Evolutionary conservation across 2,113 vertebrate genomes (phyloP), one percentile per base, ranked within the genome.

Genomic region (Ellobius talpinus): DNA sequence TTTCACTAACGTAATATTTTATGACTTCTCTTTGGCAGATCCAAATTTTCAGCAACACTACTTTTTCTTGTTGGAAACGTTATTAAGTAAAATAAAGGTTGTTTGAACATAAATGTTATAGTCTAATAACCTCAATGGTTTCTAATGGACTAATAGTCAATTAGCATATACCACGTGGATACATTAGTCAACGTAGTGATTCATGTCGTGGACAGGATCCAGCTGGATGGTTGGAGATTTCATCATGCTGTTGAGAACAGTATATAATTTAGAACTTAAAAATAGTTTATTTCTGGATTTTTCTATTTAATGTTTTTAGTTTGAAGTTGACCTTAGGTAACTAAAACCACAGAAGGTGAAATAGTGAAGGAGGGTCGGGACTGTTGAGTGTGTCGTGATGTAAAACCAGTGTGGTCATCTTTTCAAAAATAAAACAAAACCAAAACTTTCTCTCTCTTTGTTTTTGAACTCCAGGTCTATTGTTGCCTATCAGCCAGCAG

Each of bases 401-500:
- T 87, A 91, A 94, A 84, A 91, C 17, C 13, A 70, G 39, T 13
- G 0, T 5, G 73, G 17, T 77, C 24, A 79, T 84, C 96, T 78
- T 97, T 91, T 2, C 95, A 13, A 66, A 66, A 31, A 78, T 73
- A 33, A 77, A 77, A 47, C 26, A 77, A 16, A 86, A 77, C 72
- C 24, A 45, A 81, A 11, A 12, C 17, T 55, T 33, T 79, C 50
- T 81, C 45, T 52, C 24, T 95, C 11, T 94, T 33, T 96, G 93
- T 50, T 78, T 97, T 87, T 97, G n/a, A 89, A 96, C 82, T 96
- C 23, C 97, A 99, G 99, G 95, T 99, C 99, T 65, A 99, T 99
- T 84, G 98, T 99, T 95, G 99, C 99, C 1, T 99, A 99, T 98
- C 99, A 99, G 96, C 99, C 99, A 47, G 98, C 99, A 1, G 99